These are phyloP conservation scores for Lepidotrigona ventralis DNA, from an alignment of 1,140 invertebrate species.

Conservation along the genomic window DNA sequence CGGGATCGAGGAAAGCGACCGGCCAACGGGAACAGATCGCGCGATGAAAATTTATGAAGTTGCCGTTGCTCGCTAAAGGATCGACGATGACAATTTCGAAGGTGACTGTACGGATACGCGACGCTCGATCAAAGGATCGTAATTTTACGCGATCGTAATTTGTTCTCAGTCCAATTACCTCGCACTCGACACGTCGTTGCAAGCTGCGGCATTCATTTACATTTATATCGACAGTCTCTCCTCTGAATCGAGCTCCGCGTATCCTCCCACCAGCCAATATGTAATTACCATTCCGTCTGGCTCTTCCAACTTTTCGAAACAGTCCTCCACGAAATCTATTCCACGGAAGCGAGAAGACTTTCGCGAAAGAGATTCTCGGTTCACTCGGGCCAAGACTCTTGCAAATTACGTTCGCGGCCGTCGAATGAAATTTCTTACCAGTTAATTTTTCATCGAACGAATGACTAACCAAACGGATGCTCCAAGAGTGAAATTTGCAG, in stretches of 20 bases:
- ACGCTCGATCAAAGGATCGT: background rate
- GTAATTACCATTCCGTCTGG: background rate
- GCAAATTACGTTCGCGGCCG: too few species aligned
- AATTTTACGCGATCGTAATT: slow-evolving; percentile 22
- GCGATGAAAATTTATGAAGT: slow-evolving; percentile 1
- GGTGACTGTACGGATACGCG: too few species aligned
- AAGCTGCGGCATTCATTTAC: slow-evolving; percentile 25
- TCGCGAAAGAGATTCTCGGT: too few species aligned
- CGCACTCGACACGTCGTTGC: background rate
- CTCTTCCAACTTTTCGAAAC: background rate
- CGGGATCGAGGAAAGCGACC: background rate
- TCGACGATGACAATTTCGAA: slow-evolving; percentile 9
- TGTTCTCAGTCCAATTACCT: slow-evolving; percentile 10
- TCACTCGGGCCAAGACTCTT: too few species aligned
- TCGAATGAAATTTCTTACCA: too few species aligned
- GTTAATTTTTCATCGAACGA: background rate
- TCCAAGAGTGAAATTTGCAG: background rate
- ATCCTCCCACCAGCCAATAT: background rate
- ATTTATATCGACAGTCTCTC: slow-evolving; percentile 23
- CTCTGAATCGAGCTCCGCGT: background rate
- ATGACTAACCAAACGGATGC: background rate
- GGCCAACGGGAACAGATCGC: too few species aligned
- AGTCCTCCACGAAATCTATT: background rate
- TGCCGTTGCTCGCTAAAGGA: background rate
- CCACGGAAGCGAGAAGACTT: background rate